A percentile compares a stretch with the other conserved stretches of the same genome.
Evolutionary conservation across 2,113 vertebrate species (phyloP).

Genomic region (Dissostichus mawsoni): DNA sequence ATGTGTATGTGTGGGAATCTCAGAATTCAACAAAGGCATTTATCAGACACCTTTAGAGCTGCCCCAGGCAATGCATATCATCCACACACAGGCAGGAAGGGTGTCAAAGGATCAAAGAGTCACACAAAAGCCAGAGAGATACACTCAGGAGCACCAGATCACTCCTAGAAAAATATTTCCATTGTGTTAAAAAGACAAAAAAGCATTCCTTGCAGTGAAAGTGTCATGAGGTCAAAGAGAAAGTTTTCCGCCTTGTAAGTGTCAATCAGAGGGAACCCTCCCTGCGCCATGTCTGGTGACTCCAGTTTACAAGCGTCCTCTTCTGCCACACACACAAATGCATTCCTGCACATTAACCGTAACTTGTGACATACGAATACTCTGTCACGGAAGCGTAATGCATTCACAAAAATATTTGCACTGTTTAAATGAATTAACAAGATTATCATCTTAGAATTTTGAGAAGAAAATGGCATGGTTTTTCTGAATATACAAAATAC

Average conservation of each 20-base stretch:
- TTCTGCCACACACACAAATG: constrained; percentile 6
- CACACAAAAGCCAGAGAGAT: constrained; percentile 18
- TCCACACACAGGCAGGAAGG: constrained; percentile 1
- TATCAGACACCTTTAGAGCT: constrained; percentile 34
- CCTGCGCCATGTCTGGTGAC: constrained; percentile 12
- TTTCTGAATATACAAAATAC: no score
- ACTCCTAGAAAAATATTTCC: constrained; percentile 27
- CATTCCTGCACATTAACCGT: constrained; percentile 43
- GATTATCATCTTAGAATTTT: no score
- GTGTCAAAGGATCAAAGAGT: constrained; percentile 36
- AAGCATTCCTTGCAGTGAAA: constrained; percentile 37
- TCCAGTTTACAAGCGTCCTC: constrained; percentile 22
- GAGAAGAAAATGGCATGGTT: no score
- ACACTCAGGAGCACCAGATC: constrained; percentile 2
- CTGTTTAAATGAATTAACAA: no score
- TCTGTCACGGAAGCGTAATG: no score
- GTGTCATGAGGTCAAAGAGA: constrained; percentile 49
- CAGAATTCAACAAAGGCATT: constrained; percentile 38
- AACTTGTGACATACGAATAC: constrained; percentile 37
- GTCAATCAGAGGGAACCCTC: constrained; percentile 42
- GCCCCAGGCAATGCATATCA: constrained; percentile 45
- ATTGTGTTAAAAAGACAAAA: constrained; percentile 27
- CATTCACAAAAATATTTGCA: no score
- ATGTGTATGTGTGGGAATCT: constrained; percentile 10
- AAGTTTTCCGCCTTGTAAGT: constrained; percentile 52